Conservation (phyloP, 30 jellyfish, hydroid and myxozoan genomes). For the Cassiopea andromeda region DNA sequence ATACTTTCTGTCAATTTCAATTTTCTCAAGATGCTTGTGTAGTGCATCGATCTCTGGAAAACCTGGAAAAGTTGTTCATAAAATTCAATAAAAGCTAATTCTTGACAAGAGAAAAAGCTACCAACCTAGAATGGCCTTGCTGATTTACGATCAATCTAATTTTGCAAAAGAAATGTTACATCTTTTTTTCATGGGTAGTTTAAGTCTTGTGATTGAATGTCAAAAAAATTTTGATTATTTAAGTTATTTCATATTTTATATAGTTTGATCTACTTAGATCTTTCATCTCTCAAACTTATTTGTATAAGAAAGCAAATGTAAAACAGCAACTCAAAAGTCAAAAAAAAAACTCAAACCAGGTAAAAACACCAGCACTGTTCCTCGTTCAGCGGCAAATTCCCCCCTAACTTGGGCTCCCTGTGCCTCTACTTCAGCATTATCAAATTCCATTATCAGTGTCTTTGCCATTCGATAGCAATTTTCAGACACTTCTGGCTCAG, state of each 20-base stretch:
- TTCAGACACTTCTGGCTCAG: constrained; percentile 79
- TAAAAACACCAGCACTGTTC: constrained; percentile 92
- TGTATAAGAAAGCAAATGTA: neutral
- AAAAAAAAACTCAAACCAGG: constrained; percentile 74
- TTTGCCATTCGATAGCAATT: constrained; percentile 78
- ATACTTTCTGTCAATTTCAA: constrained; percentile 75
- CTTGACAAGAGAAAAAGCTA: neutral
- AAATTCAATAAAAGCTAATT: neutral
- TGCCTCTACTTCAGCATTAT: constrained; percentile 59
- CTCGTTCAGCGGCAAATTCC: constrained; percentile 66
- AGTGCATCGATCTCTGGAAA: constrained; percentile 84
- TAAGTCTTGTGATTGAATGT: no score
- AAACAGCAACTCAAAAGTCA: neutral
- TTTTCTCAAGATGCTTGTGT: constrained; percentile 77
- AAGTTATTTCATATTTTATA: no score
- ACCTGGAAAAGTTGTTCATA: constrained; percentile 54
- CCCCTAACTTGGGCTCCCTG: constrained; percentile 42
- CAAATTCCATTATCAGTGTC: constrained; percentile 79
- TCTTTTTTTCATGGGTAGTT: neutral
- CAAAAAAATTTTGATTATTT: no score
- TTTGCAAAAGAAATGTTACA: no score
- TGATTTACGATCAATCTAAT: no score
- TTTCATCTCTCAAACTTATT: no score
- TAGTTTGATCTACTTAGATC: no score
- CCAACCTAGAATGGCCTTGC: neutral